Conservation (phyloP, 2,888 invertebrate species). For the Idaea biselata region DNA sequence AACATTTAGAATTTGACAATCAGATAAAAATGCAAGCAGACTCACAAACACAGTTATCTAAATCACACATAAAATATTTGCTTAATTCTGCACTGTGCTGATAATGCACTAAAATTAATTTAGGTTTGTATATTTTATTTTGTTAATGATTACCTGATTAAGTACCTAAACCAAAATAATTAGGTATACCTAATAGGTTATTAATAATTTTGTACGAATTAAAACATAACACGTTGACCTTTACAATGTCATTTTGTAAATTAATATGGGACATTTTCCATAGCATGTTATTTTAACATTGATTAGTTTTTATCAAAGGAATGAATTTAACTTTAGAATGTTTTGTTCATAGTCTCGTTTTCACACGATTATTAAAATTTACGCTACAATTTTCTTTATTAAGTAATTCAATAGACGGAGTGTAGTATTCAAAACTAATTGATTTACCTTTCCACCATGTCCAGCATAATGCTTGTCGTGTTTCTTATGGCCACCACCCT, state of each 20-base stretch:
- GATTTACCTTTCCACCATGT: conserved; percentile 76
- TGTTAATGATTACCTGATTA: too few relatives aligned
- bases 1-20: not conserved
- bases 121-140: not conserved
- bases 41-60: conserved; percentile 8
- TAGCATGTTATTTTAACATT: too few relatives aligned
- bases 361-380: not conserved
- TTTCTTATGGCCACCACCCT: conserved; percentile 78
- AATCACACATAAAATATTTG: conserved; percentile 14
- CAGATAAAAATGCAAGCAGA: conserved; percentile 10
- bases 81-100: not conserved
- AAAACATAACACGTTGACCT: too few relatives aligned
- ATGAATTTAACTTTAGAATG: too few relatives aligned
- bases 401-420: not conserved
- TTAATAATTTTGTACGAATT: too few relatives aligned
- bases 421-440: not conserved
- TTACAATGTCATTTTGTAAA: too few relatives aligned
- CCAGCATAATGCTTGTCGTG: conserved; percentile 75
- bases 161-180: too few relatives aligned
- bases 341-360: too few relatives aligned
- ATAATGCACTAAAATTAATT: not conserved
- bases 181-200: too few relatives aligned
- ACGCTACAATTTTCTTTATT: not conserved
- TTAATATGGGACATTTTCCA: too few relatives aligned
- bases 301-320: too few relatives aligned